These are phyloP conservation scores for Diorhabda elongata DNA, from an alignment of 1,140 invertebrate species.

Conservation along the genomic window DNA sequence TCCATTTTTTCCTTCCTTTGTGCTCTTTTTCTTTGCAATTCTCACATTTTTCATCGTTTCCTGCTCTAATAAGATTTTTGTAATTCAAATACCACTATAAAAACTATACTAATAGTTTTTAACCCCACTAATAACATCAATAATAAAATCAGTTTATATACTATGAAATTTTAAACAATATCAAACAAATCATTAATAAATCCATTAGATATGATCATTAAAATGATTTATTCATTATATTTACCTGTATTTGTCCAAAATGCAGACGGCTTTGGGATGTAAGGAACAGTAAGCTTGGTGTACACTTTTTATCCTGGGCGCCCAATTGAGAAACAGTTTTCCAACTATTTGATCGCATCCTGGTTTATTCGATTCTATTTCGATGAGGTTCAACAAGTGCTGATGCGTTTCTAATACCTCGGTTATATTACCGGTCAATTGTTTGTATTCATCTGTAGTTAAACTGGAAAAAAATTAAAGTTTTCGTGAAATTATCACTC, in stretches of 20 bases:
- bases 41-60: too few relatives aligned
- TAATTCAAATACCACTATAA: too few relatives aligned
- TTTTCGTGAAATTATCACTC: background rate
- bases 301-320: conserved; percentile 78
- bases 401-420: conserved; percentile 82
- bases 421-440: conserved; percentile 81
- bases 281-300: conserved; percentile 81
- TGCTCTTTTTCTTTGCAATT: too few relatives aligned
- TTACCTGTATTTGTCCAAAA: conserved; percentile 87
- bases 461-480: conserved; percentile 58
- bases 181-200: too few relatives aligned
- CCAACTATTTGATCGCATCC: conserved; percentile 81
- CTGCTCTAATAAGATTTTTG: too few relatives aligned
- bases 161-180: too few relatives aligned
- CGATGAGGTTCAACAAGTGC: conserved; percentile 70
- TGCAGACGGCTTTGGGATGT: conserved; percentile 88
- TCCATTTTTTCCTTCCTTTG: too few relatives aligned
- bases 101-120: too few relatives aligned
- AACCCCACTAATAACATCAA: too few relatives aligned
- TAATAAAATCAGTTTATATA: too few relatives aligned
- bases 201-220: too few relatives aligned
- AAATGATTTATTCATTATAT: too few relatives aligned
- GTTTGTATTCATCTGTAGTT: conserved; percentile 77
- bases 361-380: conserved; percentile 66
- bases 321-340: conserved; percentile 83